A percentile compares a stretch with the other conserved stretches of the same genome.
Conservation (phyloP, 2,797 vertebrate genomes). For the Myripristis murdjan region DNA sequence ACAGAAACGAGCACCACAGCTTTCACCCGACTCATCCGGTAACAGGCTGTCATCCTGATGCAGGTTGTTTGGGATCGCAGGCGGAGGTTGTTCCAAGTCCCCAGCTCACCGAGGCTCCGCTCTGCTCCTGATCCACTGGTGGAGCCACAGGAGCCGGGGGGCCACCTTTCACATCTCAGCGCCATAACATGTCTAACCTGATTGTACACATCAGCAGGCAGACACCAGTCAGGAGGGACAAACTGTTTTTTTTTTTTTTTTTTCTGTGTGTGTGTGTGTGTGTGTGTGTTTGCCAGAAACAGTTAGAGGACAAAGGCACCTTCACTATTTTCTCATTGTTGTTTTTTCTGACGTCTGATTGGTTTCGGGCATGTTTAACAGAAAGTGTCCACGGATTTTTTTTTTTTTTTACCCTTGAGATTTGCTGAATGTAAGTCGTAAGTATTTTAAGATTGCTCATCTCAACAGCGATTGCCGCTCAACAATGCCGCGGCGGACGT, state of each 20-base stretch:
- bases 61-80: constrained; percentile 21
- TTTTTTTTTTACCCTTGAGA: no score
- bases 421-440: no score
- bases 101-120: constrained; percentile 13
- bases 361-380: not conserved
- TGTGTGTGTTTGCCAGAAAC: not conserved
- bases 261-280: not conserved
- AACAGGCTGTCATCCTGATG: constrained; percentile 18
- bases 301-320: not conserved
- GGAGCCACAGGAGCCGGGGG: constrained; percentile 8
- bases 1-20: not conserved
- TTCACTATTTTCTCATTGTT: not conserved
- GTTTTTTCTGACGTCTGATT: not conserved
- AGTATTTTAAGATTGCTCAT: no score
- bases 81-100: constrained; percentile 8
- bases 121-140: constrained; percentile 8
- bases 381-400: no score
- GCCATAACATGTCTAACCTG: constrained; percentile 29
- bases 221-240: constrained; percentile 16
- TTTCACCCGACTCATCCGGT: constrained; percentile 6
- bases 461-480: no score
- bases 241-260: not conserved
- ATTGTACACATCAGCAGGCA: constrained; percentile 40
- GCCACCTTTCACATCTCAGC: constrained; percentile 31
- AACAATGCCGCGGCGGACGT: no score